Conservation (phyloP, 2,113 vertebrate genomes). For the Amphiprion percula region DNA sequence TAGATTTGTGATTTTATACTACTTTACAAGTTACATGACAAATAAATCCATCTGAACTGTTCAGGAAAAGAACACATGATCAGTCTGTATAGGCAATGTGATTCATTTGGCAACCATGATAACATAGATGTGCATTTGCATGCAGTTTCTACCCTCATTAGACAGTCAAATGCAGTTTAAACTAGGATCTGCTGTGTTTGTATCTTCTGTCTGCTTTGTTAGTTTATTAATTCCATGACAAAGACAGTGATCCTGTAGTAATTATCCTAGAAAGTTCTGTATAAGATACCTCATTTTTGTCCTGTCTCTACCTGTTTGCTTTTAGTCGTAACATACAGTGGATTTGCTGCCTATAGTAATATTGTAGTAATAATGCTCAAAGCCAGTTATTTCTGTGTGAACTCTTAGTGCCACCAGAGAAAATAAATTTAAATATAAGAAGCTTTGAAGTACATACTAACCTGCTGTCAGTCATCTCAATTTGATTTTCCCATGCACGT, state of each 20-base stretch:
- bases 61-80: too few relatives aligned
- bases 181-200: too few relatives aligned
- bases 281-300: background rate
- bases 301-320: background rate
- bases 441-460: background rate
- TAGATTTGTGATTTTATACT: constrained; percentile 3
- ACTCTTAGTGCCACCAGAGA: background rate
- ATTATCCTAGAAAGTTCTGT: background rate
- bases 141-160: too few relatives aligned
- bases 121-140: background rate
- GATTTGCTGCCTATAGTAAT: background rate
- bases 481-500: too few relatives aligned
- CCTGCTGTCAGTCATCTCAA: too few relatives aligned
- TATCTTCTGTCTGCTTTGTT: background rate
- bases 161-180: too few relatives aligned
- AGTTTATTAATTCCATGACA: constrained; percentile 10
- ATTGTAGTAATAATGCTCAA: background rate
- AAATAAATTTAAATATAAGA: background rate
- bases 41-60: background rate
- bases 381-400: background rate
- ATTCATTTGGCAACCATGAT: background rate
- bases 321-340: background rate
- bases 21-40: background rate
- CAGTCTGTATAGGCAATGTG: background rate
- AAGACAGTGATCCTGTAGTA: background rate